Evolutionary conservation across 2,888 invertebrate genomes (phyloP).

Genomic region (Oscheius sp.): DNA sequence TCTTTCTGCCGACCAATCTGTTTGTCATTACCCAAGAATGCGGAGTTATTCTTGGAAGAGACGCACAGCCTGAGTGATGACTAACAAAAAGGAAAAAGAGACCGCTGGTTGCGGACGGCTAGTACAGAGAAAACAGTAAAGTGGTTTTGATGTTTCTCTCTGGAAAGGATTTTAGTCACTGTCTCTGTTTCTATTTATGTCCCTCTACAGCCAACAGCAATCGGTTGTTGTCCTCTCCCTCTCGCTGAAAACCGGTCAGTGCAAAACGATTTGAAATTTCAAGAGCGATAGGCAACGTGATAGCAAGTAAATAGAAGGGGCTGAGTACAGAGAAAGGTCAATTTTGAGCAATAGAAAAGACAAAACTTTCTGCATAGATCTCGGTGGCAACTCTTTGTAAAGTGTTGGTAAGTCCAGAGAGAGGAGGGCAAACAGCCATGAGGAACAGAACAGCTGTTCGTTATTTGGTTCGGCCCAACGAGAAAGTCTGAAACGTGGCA

Average conservation of each 20-base stretch:
- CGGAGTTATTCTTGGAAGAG: no score
- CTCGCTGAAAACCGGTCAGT: conserved; percentile 12
- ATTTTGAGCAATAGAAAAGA: background rate
- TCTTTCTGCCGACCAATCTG: no score
- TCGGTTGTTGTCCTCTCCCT: background rate
- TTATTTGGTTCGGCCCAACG: background rate
- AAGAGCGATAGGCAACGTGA: conserved; percentile 1
- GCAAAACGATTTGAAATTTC: conserved; percentile 27
- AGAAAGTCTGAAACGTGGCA: conserved; percentile 1
- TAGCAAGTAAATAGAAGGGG: background rate
- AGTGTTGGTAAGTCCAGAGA: background rate
- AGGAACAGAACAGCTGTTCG: conserved; percentile 23
- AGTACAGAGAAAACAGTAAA: no score
- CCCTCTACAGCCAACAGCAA: no score
- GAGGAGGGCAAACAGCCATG: no score
- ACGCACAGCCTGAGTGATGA: no score
- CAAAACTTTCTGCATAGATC: background rate
- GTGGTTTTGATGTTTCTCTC: no score
- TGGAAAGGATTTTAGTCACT: no score
- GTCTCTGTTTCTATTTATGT: no score
- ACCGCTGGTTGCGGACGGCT: no score
- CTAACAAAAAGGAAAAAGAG: no score
- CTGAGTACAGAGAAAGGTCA: background rate
- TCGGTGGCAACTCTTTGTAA: background rate
- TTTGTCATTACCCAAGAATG: no score